phyloP scores from a whole-genome alignment of 2,797 vertebrate species.

The Myotis planiceps region DNA sequence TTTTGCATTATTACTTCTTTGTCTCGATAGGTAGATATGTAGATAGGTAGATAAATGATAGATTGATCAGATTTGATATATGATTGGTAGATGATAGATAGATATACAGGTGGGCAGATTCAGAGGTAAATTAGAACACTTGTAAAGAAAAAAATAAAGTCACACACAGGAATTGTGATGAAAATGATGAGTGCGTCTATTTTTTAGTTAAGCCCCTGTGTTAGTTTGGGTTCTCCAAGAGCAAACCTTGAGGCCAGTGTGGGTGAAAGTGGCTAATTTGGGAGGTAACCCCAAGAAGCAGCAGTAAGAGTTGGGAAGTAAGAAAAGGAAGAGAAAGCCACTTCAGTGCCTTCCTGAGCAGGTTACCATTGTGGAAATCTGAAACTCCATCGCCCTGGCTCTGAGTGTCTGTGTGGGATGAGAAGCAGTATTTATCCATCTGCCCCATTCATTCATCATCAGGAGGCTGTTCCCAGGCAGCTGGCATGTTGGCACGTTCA shows the following conservation, averaged over 20 bases:
- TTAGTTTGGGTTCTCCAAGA: not conserved
- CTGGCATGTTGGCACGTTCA: rapidly evolving
- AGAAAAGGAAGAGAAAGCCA: not conserved
- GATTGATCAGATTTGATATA: not conserved
- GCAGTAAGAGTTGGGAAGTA: rapidly evolving
- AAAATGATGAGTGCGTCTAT: too few species aligned
- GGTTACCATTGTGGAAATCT: rapidly evolving
- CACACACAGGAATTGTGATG: not conserved
- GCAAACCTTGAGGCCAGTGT: not conserved
- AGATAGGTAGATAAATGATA: not conserved
- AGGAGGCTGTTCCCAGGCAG: not conserved
- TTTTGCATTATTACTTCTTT: not conserved
- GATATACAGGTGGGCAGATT: not conserved
- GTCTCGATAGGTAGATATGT: not conserved
- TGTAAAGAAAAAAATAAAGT: not conserved
- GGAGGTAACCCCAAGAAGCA: not conserved
- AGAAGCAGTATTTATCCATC: rapidly evolving
- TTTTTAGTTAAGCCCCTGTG: not conserved
- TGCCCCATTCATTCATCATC: rapidly evolving
- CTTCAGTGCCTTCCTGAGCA: rapidly evolving
- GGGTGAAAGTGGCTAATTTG: not conserved
- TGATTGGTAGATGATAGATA: not conserved
- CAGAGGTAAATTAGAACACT: too few species aligned
- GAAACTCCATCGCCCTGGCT: rapidly evolving
- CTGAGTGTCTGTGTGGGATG: not conserved